Conservation (phyloP, 2,888 invertebrate genomes). For the Falcaria lacertinaria region DNA sequence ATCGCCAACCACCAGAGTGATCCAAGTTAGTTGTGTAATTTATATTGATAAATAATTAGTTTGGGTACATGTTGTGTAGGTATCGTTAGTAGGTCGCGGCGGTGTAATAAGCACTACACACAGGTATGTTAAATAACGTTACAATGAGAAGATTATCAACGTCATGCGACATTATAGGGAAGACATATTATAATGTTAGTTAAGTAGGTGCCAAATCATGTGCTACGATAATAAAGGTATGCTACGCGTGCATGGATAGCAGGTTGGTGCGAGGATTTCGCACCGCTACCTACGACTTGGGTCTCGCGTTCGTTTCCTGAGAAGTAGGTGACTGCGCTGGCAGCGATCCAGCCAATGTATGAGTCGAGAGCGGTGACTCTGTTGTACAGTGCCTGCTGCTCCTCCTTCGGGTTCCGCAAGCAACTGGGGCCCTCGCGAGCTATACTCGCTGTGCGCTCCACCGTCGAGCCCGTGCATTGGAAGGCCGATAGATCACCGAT, state of each 20-base stretch:
- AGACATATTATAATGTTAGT: neutral
- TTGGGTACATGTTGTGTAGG: conserved; percentile 11
- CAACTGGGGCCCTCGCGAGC: conserved; percentile 42
- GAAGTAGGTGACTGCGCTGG: conserved; percentile 69
- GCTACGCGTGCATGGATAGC: conserved; percentile 11
- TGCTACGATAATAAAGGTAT: neutral
- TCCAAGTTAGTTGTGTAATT: neutral
- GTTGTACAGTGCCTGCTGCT: conserved; percentile 55
- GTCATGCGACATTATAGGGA: conserved; percentile 6
- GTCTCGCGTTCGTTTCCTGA: conserved; percentile 58
- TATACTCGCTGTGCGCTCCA: conserved; percentile 24
- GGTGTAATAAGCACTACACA: conserved; percentile 4
- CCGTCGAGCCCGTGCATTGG: conserved; percentile 54
- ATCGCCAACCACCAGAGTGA: conserved; percentile 25
- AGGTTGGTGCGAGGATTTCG: conserved; percentile 5
- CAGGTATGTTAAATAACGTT: neutral
- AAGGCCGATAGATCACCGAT: conserved; percentile 70
- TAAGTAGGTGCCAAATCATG: neutral
- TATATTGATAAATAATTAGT: too few relatives aligned
- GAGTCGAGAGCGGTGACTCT: conserved; percentile 67
- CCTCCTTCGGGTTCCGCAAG: conserved; percentile 50
- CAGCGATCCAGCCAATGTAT: conserved; percentile 68
- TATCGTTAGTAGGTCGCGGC: conserved; percentile 22
- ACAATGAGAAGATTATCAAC: neutral
- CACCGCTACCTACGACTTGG: conserved; percentile 62